Evolutionary conservation across 2,888 invertebrate genomes (phyloP).

Genomic region (Myopa tessellatipennis): DNA sequence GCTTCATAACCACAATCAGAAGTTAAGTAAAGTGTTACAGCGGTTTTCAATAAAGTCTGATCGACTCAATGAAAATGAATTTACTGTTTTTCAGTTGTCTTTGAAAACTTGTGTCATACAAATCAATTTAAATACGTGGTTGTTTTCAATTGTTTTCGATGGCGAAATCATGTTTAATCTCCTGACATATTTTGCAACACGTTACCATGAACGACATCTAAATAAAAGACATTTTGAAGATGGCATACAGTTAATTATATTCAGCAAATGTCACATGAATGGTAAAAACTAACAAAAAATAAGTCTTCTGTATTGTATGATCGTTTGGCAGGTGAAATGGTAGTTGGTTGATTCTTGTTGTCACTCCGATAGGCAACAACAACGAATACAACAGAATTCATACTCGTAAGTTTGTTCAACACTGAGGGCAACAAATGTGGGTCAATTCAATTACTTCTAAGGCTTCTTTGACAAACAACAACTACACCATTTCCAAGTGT

Average conservation of each 20-base stretch:
- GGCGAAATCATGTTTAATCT: background rate
- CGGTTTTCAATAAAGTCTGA: too few relatives aligned
- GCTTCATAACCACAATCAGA: too few relatives aligned
- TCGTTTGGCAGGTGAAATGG: background rate
- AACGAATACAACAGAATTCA: background rate
- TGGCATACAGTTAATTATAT: conserved; percentile 24
- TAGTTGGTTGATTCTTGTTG: background rate
- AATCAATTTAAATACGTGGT: background rate
- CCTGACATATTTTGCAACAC: background rate
- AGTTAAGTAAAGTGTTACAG: too few relatives aligned
- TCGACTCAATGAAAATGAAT: too few relatives aligned
- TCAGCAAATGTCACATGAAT: conserved; percentile 40
- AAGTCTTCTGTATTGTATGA: background rate
- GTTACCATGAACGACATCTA: background rate
- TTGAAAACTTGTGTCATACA: conserved; percentile 15
- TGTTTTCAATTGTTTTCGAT: background rate
- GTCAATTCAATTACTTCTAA: conserved; percentile 45
- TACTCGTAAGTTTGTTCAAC: too few relatives aligned
- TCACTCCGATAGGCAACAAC: background rate
- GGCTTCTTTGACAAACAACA: conserved; percentile 34
- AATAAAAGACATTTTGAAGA: background rate
- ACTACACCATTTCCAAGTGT: too few relatives aligned
- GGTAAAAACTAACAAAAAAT: conserved; percentile 35
- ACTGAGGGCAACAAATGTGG: conserved; percentile 26
- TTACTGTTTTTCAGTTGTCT: conserved; percentile 29